Conservation (phyloP, 2,113 vertebrate species). For the Cyprinodon brontotheroides region DNA sequence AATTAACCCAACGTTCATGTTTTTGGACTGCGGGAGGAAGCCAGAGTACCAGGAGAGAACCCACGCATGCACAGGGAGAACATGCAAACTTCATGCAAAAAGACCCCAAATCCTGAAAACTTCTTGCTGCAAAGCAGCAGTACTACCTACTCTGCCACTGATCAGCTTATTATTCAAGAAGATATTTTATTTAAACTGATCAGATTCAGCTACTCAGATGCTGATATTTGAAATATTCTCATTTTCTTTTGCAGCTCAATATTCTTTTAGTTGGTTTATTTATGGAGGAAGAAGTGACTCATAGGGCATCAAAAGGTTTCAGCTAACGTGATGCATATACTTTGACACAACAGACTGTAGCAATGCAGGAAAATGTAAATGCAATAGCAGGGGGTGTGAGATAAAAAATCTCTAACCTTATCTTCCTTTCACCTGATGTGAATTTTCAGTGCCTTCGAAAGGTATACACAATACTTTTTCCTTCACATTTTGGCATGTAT, state of each 20-base stretch:
- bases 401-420: not conserved
- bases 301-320: conserved; percentile 35
- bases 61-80: too few species aligned
- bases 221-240: conserved; percentile 1
- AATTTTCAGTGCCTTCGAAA: not conserved
- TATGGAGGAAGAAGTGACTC: conserved; percentile 37
- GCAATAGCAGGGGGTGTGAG: conserved; percentile 1
- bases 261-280: conserved; percentile 49
- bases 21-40: too few species aligned
- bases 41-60: too few species aligned
- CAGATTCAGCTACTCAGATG: not conserved
- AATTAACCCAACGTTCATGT: too few species aligned
- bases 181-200: not conserved
- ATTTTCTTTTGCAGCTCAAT: conserved; percentile 20
- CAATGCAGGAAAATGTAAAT: not conserved
- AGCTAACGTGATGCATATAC: conserved; percentile 18
- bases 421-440: not conserved
- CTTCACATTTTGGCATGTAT: not conserved
- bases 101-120: too few species aligned
- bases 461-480: not conserved
- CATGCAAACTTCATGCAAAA: too few species aligned
- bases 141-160: too few species aligned
- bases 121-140: too few species aligned
- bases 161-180: not conserved
- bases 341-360: conserved; percentile 18